A percentile compares a stretch with the other conserved stretches of the same genome.
These are phyloP conservation scores for Coranthus polyacanthus DNA, from an alignment of 2,797 vertebrate genomes.

Conservation along the genomic window DNA sequence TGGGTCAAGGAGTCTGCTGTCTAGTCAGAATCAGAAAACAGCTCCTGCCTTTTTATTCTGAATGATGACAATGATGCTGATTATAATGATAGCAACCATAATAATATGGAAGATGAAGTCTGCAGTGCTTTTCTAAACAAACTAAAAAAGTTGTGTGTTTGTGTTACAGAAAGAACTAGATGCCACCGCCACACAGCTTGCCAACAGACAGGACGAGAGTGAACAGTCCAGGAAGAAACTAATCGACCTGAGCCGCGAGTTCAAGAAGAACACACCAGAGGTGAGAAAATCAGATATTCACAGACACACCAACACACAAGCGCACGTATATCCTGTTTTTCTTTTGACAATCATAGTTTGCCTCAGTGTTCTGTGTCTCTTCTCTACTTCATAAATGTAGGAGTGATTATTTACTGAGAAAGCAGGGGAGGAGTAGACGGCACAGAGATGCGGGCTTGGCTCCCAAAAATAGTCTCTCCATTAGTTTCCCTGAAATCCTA, in stretches of 20 bases:
- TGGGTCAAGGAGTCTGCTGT: conserved; percentile 38
- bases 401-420: conserved; percentile 78
- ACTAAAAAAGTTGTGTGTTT: conserved; percentile 44
- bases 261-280: conserved; percentile 99
- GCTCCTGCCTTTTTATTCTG: conserved; percentile 6
- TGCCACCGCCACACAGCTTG: conserved; percentile 90
- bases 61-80: conserved; percentile 19
- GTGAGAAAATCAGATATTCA: conserved; percentile 82
- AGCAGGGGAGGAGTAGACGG: conserved; percentile 69
- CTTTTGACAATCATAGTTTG: conserved; percentile 44
- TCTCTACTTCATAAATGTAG: conserved; percentile 61
- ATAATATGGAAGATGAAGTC: conserved; percentile 8
- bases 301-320: conserved; percentile 36
- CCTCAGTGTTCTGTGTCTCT: conserved; percentile 37
- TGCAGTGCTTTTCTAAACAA: not conserved
- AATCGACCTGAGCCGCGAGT: conserved; percentile 99
- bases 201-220: conserved; percentile 99
- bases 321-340: not conserved
- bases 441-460: conserved; percentile 74
- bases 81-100: conserved; percentile 16
- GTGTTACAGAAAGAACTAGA: conserved; percentile 87
- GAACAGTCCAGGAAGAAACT: conserved; percentile 93
- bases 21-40: conserved; percentile 25
- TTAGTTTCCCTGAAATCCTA: conserved; percentile 86
- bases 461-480: conserved; percentile 85